A percentile compares a stretch with the other conserved stretches of the same genome.
phyloP scores from a whole-genome alignment of 2,797 vertebrate genomes.

The Hemitrygon akajei region DNA sequence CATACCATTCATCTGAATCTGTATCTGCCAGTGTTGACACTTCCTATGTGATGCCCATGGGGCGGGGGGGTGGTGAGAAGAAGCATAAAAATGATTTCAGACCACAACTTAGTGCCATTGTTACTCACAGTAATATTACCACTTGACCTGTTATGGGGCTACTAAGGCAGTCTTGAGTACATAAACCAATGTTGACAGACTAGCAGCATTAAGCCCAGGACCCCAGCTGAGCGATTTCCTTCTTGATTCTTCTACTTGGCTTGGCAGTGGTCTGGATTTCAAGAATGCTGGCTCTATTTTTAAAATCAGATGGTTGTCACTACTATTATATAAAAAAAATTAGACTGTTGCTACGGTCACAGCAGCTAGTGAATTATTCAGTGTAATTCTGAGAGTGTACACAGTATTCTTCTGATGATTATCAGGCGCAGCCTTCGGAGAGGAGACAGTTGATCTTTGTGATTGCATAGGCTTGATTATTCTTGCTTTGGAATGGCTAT shows the following conservation, averaged over 20 bases:
- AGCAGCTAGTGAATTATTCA: not conserved
- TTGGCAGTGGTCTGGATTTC: not conserved
- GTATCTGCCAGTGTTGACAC: not conserved
- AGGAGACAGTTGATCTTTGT: not conserved
- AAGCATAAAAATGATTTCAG: no score
- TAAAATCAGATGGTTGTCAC: not conserved
- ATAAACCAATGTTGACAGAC: not conserved
- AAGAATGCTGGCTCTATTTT: not conserved
- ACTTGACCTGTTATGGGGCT: not conserved
- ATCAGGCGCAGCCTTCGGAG: not conserved
- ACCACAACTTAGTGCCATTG: not conserved
- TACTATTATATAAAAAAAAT: not conserved
- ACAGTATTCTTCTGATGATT: constrained; percentile 5
- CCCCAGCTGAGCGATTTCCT: not conserved
- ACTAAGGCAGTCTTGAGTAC: not conserved
- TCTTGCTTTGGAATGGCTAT: no score
- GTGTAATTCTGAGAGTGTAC: not conserved
- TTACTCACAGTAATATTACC: not conserved
- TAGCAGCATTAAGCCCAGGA: not conserved
- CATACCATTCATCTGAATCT: no score
- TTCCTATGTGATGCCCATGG: not conserved
- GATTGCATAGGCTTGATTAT: no score
- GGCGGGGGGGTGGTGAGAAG: no score
- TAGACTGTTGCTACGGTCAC: not conserved
- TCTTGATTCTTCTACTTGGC: not conserved